These are phyloP conservation scores for Cerceris ruficornis DNA, from an alignment of 2,888 invertebrate genomes.

Conservation along the genomic window DNA sequence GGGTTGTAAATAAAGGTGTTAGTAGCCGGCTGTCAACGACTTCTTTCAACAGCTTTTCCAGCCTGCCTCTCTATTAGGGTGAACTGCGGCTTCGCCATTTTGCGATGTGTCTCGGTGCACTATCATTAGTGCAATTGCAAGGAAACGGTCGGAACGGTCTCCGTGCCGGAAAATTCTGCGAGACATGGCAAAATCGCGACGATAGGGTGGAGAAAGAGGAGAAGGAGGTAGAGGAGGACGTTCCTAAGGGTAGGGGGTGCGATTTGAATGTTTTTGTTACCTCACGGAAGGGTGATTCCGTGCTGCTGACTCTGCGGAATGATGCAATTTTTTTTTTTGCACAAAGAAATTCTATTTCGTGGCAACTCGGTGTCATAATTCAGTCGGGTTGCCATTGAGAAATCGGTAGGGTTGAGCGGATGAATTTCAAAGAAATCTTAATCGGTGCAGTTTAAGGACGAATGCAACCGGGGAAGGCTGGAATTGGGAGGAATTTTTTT, in stretches of 20 bases:
- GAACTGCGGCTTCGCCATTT: constrained; percentile 21
- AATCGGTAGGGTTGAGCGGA: background rate
- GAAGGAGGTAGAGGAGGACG: too few species aligned
- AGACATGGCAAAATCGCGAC: background rate
- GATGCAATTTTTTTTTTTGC: too few species aligned
- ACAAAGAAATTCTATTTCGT: too few species aligned
- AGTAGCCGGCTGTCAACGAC: constrained; percentile 43
- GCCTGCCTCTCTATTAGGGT: constrained; percentile 1
- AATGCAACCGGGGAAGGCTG: background rate
- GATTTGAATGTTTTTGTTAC: too few species aligned
- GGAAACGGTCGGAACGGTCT: constrained; percentile 12
- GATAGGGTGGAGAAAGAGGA: background rate
- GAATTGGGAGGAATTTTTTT: constrained; percentile 6
- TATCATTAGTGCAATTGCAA: constrained; percentile 51
- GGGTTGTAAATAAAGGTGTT: constrained; percentile 43
- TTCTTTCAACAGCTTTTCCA: constrained; percentile 21
- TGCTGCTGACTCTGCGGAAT: too few species aligned
- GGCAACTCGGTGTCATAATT: too few species aligned
- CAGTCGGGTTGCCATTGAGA: too few species aligned
- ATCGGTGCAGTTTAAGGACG: background rate
- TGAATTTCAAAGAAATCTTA: background rate
- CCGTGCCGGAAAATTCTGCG: background rate
- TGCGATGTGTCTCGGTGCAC: constrained; percentile 27
- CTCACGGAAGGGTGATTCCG: too few species aligned
- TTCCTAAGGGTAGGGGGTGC: too few species aligned